Conservation (phyloP, 2,888 invertebrate genomes). For the Epirrhoe tristata region DNA sequence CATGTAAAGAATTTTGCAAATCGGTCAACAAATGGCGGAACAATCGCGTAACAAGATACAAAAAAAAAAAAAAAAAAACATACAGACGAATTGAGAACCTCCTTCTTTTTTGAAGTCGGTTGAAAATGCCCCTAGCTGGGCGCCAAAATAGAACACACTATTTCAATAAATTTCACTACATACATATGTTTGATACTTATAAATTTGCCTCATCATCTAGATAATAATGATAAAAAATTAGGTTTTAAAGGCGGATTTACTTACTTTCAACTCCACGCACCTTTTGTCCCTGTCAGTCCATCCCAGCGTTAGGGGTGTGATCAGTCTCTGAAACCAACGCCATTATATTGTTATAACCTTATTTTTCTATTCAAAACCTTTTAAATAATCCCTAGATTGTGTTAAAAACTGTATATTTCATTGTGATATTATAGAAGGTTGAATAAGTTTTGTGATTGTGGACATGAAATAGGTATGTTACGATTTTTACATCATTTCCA, state of each 20-base stretch:
- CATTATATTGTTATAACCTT: constrained; percentile 69
- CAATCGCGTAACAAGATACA: no score
- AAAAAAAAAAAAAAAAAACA: no score
- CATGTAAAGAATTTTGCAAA: no score
- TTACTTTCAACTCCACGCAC: constrained; percentile 56
- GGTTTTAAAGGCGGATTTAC: background rate
- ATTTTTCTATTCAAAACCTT: constrained; percentile 61
- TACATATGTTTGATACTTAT: background rate
- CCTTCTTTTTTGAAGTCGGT: no score
- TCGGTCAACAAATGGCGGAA: no score
- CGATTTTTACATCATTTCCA: constrained; percentile 61
- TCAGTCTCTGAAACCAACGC: constrained; percentile 61
- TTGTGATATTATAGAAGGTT: constrained; percentile 24
- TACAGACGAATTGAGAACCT: no score
- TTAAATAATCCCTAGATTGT: constrained; percentile 35
- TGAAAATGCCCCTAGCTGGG: background rate
- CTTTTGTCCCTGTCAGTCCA: constrained; percentile 65
- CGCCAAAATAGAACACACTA: background rate
- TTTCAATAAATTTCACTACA: no score
- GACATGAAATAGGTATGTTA: constrained; percentile 56
- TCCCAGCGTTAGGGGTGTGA: constrained; percentile 78
- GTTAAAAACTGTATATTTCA: constrained; percentile 5
- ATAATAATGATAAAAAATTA: background rate
- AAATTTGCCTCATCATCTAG: background rate
- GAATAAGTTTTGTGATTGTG: constrained; percentile 3